A percentile compares a stretch with the other conserved stretches of the same genome.
phyloP scores from a whole-genome alignment of 2,888 invertebrate species.

The Chironomus tentans region DNA sequence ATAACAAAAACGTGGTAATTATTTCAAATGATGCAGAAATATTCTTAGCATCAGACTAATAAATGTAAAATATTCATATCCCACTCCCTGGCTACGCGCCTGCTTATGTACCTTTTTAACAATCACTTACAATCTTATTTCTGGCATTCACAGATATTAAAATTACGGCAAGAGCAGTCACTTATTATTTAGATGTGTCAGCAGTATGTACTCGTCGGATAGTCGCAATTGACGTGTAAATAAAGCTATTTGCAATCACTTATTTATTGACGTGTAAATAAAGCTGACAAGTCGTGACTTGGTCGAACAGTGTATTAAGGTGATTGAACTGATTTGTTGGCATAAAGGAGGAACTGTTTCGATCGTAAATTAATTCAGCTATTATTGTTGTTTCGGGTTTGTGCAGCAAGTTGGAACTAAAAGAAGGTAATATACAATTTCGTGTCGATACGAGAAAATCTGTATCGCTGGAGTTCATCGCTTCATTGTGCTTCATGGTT shows the following conservation, averaged over 20 bases:
- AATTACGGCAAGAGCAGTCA: conserved; percentile 98
- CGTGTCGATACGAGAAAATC: conserved; percentile 92
- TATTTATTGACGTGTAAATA: conserved; percentile 86
- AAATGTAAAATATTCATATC: too few relatives aligned
- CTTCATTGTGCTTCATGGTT: conserved; percentile 99
- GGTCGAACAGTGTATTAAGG: conserved; percentile 96
- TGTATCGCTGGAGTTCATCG: conserved; percentile 90
- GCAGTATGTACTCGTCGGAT: conserved; percentile 98
- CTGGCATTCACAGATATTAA: conserved; percentile 48
- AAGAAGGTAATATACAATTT: conserved; percentile 77
- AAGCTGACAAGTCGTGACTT: conserved; percentile 94
- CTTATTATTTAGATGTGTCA: conserved; percentile 97
- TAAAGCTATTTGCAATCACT: conserved; percentile 92
- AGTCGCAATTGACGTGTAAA: conserved; percentile 96
- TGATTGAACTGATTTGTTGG: conserved; percentile 93
- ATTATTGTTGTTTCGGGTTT: conserved; percentile 97
- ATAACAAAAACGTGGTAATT: too few relatives aligned
- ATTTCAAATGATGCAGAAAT: too few relatives aligned
- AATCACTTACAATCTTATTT: too few relatives aligned
- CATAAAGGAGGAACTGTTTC: conserved; percentile 97
- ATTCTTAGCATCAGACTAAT: too few relatives aligned
- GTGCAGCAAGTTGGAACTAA: conserved; percentile 97
- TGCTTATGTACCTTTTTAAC: too few relatives aligned
- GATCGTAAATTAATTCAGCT: conserved; percentile 81
- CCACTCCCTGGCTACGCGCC: too few relatives aligned